These are phyloP conservation scores for Acleris cristana DNA, from an alignment of 2,888 invertebrate species.

Conservation along the genomic window DNA sequence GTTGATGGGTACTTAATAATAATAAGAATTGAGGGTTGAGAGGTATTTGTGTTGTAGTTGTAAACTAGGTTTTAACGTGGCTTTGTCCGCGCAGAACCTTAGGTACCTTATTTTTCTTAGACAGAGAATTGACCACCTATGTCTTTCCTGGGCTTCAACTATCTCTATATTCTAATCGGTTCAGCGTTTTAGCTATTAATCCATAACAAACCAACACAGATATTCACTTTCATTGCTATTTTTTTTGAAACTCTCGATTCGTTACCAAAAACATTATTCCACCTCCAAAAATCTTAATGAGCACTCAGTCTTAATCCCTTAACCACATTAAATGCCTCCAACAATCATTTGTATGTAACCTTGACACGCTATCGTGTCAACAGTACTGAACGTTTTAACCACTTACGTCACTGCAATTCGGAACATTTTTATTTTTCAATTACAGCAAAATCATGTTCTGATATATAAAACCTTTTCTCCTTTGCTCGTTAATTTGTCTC, in stretches of 20 bases:
- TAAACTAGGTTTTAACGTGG: background rate
- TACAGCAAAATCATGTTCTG: slow-evolving; percentile 14
- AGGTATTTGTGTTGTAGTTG: background rate
- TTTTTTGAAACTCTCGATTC: background rate
- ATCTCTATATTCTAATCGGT: no score
- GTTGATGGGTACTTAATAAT: slow-evolving; percentile 9
- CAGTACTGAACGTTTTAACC: background rate
- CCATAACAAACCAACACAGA: no score
- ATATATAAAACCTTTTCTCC: slow-evolving; percentile 5
- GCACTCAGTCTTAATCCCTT: background rate
- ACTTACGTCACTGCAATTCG: slow-evolving; percentile 15
- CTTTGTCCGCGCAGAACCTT: no score
- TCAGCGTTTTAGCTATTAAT: no score
- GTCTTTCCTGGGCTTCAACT: no score
- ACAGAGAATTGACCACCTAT: no score
- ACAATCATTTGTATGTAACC: no score
- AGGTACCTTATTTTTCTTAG: no score
- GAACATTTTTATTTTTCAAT: slow-evolving; percentile 26
- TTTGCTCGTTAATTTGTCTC: background rate
- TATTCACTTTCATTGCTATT: no score
- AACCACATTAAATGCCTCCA: no score
- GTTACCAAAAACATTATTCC: background rate
- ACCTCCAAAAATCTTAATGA: background rate
- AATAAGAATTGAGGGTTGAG: background rate
- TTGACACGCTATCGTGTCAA: no score